Evolutionary conservation across 2,797 vertebrate genomes (phyloP), one percentile per base, ranked within the genome.

Genomic region (Helarctos malayanus): DNA sequence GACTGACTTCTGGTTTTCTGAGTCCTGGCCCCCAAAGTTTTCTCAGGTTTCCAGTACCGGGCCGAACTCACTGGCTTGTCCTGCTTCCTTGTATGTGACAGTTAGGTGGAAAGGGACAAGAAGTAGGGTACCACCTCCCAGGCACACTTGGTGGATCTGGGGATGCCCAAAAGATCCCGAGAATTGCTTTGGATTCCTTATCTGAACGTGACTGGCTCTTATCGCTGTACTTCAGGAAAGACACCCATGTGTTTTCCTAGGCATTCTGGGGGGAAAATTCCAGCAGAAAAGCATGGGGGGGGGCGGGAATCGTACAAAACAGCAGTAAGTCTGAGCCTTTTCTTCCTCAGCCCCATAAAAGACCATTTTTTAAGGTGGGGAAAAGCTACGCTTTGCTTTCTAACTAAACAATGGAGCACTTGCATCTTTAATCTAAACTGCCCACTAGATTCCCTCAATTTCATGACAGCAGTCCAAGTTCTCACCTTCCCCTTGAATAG

Each of bases 1-100:
- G 85, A 97, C 98, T 88, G 88, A 97, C 98, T 98, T 98, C 98
- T 95, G 86, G 94, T 97, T 98, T 98, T 97, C 97, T 91, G 93
- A 94, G 63, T 95, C 95, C 87, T 95, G 41, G 97, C 96, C 98
- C 98, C 97, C 97, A 97, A 98, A 96, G 81, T 97, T 98, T 94
- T 96, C 98, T 98, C 97, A 80, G 80, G 88, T 98, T 99, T 98
- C 98, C 84, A 97, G 89, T 8, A 85, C 94, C 93, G 84, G 84
- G 84, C 94, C 95, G 59, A 89, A 94, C 86, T 97, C 98, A 91
- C 90, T 98, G 98, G 96, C 75, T 97, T 80, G 94, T 15, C 13
- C 83, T 83, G 63, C 82, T 97, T 97, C 97, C 97, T 97, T 96
- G 94, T 97, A 87, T 81, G 97, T 93, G 94, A 87, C 45, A 73